Percentiles rank a stretch among this genome's conserved stretches.
Evolutionary conservation across 2,113 vertebrate genomes (phyloP).

Genomic region (Syngnathus floridae): DNA sequence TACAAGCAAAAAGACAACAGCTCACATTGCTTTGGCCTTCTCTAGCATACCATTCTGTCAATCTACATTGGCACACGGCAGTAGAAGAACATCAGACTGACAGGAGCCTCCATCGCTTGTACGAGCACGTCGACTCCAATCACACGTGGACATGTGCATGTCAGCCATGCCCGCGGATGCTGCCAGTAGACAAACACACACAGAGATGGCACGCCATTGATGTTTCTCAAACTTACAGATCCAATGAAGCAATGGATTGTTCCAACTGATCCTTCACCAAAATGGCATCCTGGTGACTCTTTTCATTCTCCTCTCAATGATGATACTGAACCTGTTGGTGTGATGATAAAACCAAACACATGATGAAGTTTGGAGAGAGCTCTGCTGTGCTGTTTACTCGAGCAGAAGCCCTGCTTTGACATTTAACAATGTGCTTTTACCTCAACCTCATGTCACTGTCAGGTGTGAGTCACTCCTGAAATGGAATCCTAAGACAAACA

Average conservation of each 20-base stretch:
- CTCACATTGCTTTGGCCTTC: constrained; percentile 36
- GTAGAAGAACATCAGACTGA: constrained; percentile 74
- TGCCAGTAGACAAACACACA: constrained; percentile 27
- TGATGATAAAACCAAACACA: constrained; percentile 11
- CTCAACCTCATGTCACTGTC: constrained; percentile 20
- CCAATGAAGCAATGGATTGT: not conserved
- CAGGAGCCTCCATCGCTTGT: constrained; percentile 59
- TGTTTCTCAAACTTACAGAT: not conserved
- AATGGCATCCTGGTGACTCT: too few species aligned
- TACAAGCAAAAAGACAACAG: constrained; percentile 38
- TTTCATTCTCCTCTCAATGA: not conserved
- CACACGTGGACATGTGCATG: constrained; percentile 56
- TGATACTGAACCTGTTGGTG: not conserved
- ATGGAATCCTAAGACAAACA: constrained; percentile 26
- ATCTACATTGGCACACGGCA: constrained; percentile 49
- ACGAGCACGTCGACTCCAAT: constrained; percentile 65
- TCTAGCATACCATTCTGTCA: constrained; percentile 57
- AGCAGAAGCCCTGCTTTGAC: constrained; percentile 43
- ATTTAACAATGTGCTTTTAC: constrained; percentile 33
- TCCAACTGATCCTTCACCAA: not conserved
- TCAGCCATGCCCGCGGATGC: constrained; percentile 11
- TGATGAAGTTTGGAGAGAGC: constrained; percentile 1
- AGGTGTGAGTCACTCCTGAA: constrained; percentile 32
- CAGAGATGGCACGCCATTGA: constrained; percentile 27
- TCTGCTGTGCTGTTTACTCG: constrained; percentile 31